Conservation (phyloP, 2,888 invertebrate species). For the Patella pellucida region DNA sequence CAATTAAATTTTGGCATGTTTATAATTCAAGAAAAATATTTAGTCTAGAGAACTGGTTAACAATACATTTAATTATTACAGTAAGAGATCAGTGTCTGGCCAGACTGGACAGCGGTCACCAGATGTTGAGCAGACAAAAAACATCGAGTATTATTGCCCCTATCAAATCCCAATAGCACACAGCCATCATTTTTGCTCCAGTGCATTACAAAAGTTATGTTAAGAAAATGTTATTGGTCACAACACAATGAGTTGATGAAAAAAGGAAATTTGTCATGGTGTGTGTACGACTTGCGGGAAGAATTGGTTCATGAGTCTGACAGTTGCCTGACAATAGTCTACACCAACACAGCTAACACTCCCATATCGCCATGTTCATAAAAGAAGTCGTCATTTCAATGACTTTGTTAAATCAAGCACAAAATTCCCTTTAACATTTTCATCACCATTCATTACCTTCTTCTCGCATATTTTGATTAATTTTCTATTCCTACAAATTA, state of each 20-base stretch:
- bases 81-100: too few relatives aligned
- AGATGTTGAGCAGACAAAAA: not conserved
- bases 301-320: not conserved
- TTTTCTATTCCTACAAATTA: not conserved
- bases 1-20: too few relatives aligned
- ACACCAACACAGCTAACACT: not conserved
- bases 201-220: not conserved
- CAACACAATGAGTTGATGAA: not conserved
- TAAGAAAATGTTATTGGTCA: constrained; percentile 6
- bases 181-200: not conserved
- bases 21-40: too few relatives aligned
- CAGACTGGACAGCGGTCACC: not conserved
- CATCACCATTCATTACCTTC: not conserved
- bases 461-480: not conserved
- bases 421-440: not conserved
- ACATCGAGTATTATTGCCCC: not conserved
- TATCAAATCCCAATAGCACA: not conserved
- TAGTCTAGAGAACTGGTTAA: too few relatives aligned
- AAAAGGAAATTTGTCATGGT: not conserved
- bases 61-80: too few relatives aligned
- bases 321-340: not conserved
- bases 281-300: not conserved
- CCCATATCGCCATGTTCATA: not conserved
- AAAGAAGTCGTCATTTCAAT: not conserved
- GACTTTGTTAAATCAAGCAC: not conserved